Base-by-base conservation (phyloP, 2,797 vertebrate genomes). In the Cryptoprocta ferox region DNA sequence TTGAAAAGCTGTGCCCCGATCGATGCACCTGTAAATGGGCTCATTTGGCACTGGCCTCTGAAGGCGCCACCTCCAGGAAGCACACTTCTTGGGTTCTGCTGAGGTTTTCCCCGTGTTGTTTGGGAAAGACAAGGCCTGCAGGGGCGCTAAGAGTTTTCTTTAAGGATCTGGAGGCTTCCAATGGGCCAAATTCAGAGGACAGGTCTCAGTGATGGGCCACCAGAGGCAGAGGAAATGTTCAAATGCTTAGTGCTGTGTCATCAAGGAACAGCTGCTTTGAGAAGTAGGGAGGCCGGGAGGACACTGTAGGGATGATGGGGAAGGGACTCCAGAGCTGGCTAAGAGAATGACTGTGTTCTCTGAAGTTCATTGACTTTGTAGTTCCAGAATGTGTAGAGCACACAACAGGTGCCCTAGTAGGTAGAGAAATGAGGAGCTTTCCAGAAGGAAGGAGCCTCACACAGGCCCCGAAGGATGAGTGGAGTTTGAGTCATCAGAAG, bases 231-330 rank as follows among this genome's bases (percentile, higher is more conserved):
- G 32, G 56, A 90, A 24, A n/a, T 35, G 18, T 68, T 70, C 18
- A 3, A 42, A 28, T 71, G 37, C n/a, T 75, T 37, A 48, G 26
- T 1, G 37, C 48, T 42, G 2, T 35, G 26, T 76, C 39, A 37
- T 30, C 24, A 68, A 93, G 91, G 35, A 84, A 70, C 13, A 5
- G 45, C 16, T 63, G 11, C n/a, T 63, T 45, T 8, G 14, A 71
- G 16, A 59, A 18, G 19, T 1, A 13, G 13, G 10, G 12, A 42
- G 32, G 3, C 45, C 80, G 3, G 26, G 12, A 0, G 3, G 35
- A 6, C 13, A 39, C 21, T 8, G 4, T 0, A 4, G 10, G 7
- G 68, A 15, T 10, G 59, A 6, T 37, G 14, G 19, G 30, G 42
- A 85, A 78, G 50, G 92, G 50, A 42, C 56, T 53, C 8, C 45